These are phyloP conservation scores for Linnaemya tessellans DNA, from an alignment of 2,888 invertebrate species.

Conservation along the genomic window DNA sequence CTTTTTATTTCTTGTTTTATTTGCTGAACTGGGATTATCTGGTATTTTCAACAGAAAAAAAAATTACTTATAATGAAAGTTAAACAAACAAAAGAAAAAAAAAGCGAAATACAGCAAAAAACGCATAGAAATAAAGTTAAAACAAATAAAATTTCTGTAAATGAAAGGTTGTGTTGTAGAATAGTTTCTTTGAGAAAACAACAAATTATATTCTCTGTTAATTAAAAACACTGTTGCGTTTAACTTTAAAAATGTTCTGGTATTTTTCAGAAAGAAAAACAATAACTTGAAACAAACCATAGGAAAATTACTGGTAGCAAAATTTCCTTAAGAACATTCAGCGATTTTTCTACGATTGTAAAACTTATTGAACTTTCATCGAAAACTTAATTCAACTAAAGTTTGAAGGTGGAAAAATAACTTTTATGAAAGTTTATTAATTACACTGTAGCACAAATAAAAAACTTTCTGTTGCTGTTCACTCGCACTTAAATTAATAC, in stretches of 20 bases:
- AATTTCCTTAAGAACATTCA: neutral
- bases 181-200: too few species aligned
- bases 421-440: neutral
- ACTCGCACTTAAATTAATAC: too few species aligned
- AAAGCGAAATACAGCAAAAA: slow-evolving; percentile 12
- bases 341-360: neutral
- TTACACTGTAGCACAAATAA: neutral
- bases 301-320: neutral
- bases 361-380: slow-evolving; percentile 34
- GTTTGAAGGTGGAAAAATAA: slow-evolving; percentile 25
- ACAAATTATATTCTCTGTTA: slow-evolving; percentile 24
- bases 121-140: neutral
- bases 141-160: too few species aligned
- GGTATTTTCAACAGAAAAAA: slow-evolving; percentile 52
- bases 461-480: neutral
- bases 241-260: slow-evolving; percentile 1
- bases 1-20: neutral
- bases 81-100: neutral
- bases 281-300: neutral
- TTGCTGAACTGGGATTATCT: slow-evolving; percentile 48
- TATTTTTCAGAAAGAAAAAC: too few species aligned
- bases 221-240: slow-evolving; percentile 32
- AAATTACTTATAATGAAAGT: slow-evolving; percentile 38
- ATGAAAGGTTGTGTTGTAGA: too few species aligned
- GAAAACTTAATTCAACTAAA: slow-evolving; percentile 17